These are phyloP conservation scores for Ischnus inquisitorius DNA, from an alignment of 2,888 invertebrate species.

Conservation along the genomic window DNA sequence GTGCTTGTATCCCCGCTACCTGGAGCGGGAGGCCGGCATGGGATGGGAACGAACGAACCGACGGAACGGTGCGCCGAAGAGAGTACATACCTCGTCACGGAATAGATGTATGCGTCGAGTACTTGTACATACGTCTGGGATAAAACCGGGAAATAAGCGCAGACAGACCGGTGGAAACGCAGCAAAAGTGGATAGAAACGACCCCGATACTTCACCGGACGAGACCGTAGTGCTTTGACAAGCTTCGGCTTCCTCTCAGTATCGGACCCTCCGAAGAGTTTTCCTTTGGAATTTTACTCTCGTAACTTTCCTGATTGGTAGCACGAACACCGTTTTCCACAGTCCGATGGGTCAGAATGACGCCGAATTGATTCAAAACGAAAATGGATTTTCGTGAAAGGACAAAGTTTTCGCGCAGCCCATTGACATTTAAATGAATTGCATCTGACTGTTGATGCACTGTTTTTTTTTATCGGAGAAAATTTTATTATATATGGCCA, in stretches of 20 bases:
- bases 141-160: constrained; percentile 5
- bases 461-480: background rate
- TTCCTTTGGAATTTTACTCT: constrained; percentile 72
- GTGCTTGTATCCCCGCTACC: constrained; percentile 15
- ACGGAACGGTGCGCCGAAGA: constrained; percentile 40
- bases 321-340: background rate
- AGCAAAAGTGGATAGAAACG: constrained; percentile 10
- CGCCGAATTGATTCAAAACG: background rate
- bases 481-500: background rate
- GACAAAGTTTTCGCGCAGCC: background rate
- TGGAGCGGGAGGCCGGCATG: background rate
- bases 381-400: background rate
- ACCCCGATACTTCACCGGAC: constrained; percentile 6
- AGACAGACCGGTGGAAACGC: background rate
- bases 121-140: constrained; percentile 12
- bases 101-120: constrained; percentile 51
- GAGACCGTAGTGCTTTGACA: constrained; percentile 71
- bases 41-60: constrained; percentile 18
- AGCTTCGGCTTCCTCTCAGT: constrained; percentile 71
- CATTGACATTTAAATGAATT: background rate
- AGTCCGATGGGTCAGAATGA: background rate
- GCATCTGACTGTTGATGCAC: background rate
- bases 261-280: constrained; percentile 73
- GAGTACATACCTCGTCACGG: constrained; percentile 51
- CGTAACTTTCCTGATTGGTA: background rate